These are phyloP conservation scores for Oreonectes daqikongensis DNA, from an alignment of 2,797 vertebrate species.

Conservation along the genomic window DNA sequence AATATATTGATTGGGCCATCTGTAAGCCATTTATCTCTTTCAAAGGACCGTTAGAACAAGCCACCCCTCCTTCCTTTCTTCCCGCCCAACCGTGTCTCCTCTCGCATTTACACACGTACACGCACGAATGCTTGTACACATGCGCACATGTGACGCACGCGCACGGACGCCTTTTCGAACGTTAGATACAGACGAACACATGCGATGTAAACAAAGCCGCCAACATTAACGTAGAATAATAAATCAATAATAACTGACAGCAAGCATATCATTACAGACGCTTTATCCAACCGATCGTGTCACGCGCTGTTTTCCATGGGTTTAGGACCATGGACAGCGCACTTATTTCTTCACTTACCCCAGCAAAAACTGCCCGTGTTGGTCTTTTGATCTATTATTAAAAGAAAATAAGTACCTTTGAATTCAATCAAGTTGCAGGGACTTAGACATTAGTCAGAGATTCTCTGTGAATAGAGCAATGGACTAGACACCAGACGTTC, in stretches of 20 bases:
- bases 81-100: constrained; percentile 71
- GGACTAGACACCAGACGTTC: constrained; percentile 57
- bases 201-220: constrained; percentile 38
- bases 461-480: constrained; percentile 59
- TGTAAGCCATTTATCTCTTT: constrained; percentile 85
- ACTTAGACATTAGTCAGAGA: constrained; percentile 68
- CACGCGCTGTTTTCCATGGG: constrained; percentile 1
- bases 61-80: constrained; percentile 69
- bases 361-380: too few species aligned
- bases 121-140: constrained; percentile 44
- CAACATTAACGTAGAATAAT: constrained; percentile 42
- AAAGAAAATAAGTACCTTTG: too few species aligned
- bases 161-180: not conserved
- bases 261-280: constrained; percentile 12
- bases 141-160: constrained; percentile 14
- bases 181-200: constrained; percentile 33
- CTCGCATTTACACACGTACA: constrained; percentile 57
- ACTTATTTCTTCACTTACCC: not conserved
- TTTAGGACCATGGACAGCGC: constrained; percentile 49
- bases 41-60: constrained; percentile 79
- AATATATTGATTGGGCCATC: constrained; percentile 85
- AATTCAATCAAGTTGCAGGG: too few species aligned
- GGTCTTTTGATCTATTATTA: too few species aligned
- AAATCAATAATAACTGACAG: constrained; percentile 44
- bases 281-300: constrained; percentile 16